phyloP scores from a whole-genome alignment of 2,113 vertebrate species.

The Nanger granti region DNA sequence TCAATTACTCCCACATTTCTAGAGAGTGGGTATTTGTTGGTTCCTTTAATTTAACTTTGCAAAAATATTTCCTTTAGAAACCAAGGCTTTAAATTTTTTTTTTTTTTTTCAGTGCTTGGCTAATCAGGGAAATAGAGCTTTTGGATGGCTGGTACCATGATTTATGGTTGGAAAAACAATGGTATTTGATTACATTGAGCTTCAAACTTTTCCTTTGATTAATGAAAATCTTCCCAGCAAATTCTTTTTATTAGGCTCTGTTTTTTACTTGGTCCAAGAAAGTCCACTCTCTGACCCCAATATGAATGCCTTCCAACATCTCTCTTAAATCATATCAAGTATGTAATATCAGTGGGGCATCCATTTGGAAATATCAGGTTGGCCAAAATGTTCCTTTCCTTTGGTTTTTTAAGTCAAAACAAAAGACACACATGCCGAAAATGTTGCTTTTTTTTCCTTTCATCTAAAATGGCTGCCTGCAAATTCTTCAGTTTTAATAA shows the following conservation, averaged over 20 bases:
- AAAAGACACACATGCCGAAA: not conserved
- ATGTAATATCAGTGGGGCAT: not conserved
- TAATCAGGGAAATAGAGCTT: not conserved
- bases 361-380: not conserved
- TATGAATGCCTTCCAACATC: not conserved
- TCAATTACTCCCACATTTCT: not conserved
- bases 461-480: not conserved
- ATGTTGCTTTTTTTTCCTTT: not conserved
- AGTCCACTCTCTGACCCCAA: not conserved
- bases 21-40: not conserved
- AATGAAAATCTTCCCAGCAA: conserved; percentile 22
- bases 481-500: not conserved
- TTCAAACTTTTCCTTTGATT: conserved; percentile 31
- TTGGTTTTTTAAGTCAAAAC: not conserved
- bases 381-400: not conserved
- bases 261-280: not conserved
- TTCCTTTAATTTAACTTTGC: conserved; percentile 16
- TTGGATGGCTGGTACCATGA: not conserved
- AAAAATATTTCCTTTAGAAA: conserved; percentile 26
- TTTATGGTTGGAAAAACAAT: conserved; percentile 23
- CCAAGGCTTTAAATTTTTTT: not conserved
- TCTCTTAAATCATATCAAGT: not conserved
- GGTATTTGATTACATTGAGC: not conserved
- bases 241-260: not conserved
- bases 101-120: not conserved